A percentile compares a stretch with the other conserved stretches of the same genome.
Evolutionary conservation across 2,113 vertebrate species (phyloP).

Genomic region (Petrocephalus zakoni): DNA sequence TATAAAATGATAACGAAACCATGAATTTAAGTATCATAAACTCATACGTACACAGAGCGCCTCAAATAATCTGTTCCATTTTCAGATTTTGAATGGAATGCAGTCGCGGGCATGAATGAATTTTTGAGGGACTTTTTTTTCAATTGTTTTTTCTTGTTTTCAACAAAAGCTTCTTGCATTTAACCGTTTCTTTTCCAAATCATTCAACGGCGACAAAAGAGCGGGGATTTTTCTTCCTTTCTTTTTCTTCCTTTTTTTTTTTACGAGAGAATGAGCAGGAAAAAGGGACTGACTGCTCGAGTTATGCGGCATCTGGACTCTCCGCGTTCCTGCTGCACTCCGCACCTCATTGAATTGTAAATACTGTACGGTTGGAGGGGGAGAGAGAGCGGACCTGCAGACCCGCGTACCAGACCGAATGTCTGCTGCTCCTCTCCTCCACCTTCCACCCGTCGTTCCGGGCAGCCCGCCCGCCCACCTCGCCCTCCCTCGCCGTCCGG

Average conservation of each 20-base stretch:
- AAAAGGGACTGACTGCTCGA: constrained; percentile 16
- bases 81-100: not conserved
- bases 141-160: constrained; percentile 46
- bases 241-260: not conserved
- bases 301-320: constrained; percentile 31
- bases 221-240: not conserved
- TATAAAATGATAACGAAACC: not conserved
- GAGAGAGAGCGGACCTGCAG: constrained; percentile 25
- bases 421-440: constrained; percentile 36
- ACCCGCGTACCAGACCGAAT: constrained; percentile 35
- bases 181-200: not conserved
- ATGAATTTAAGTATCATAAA: not conserved
- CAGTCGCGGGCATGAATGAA: not conserved
- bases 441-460: constrained; percentile 24
- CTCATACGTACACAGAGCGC: not conserved
- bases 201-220: constrained; percentile 12
- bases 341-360: constrained; percentile 52
- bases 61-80: not conserved
- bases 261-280: constrained; percentile 8
- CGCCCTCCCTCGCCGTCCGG: not conserved
- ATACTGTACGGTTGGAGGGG: constrained; percentile 36
- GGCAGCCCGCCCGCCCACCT: not conserved
- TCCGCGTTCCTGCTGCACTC: constrained; percentile 42
- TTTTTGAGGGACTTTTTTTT: constrained; percentile 64
- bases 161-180: not conserved